Conservation (phyloP, 2,797 vertebrate genomes). For the Tapera naevia region DNA sequence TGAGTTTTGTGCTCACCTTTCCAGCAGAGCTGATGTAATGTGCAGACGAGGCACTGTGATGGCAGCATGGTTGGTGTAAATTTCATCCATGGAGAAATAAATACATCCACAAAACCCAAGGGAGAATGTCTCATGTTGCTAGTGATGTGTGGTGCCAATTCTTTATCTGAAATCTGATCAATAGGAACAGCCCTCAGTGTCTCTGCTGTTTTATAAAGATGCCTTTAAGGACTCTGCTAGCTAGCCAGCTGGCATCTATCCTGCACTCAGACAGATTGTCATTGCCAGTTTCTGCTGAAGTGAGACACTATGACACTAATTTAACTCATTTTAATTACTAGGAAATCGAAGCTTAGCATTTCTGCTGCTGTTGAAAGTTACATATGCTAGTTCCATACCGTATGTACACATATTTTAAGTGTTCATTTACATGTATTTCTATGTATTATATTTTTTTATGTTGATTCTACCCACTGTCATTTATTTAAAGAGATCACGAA, state of each 20-base stretch:
- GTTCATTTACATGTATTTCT: background rate
- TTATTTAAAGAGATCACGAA: background rate
- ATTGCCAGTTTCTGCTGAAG: constrained; percentile 20
- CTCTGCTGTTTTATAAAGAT: constrained; percentile 41
- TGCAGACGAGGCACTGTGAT: background rate
- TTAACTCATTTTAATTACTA: constrained; percentile 26
- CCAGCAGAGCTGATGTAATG: rapidly evolving
- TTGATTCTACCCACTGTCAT: background rate
- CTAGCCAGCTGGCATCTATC: constrained; percentile 21
- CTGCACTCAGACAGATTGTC: background rate
- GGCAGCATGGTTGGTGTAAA: background rate
- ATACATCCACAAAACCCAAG: background rate
- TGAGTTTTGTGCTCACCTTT: background rate
- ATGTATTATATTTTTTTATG: background rate
- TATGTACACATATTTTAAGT: background rate
- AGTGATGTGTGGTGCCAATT: background rate
- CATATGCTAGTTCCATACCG: background rate
- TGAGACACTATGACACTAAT: background rate
- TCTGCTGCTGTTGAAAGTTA: background rate
- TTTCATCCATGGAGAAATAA: background rate
- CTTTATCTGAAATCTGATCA: constrained; percentile 35
- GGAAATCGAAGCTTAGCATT: background rate
- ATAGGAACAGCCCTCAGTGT: background rate
- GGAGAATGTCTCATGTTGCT: background rate
- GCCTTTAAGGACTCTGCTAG: background rate